Percentiles rank a stretch among this genome's conserved stretches.
Conservation (phyloP, 1,140 invertebrate genomes). For the Dinoponera quadriceps region DNA sequence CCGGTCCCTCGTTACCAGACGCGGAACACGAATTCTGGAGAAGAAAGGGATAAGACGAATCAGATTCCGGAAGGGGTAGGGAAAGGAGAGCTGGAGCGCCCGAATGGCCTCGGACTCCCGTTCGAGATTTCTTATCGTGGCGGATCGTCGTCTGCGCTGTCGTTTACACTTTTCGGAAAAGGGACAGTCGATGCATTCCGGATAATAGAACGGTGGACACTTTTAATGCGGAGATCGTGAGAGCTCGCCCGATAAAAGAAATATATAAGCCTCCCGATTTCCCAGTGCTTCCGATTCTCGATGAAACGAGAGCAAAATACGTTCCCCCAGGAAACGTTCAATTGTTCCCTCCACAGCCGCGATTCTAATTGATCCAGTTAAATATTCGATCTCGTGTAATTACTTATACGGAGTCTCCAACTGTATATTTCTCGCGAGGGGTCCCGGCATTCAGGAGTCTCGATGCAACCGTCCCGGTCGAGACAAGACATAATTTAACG, state of each 20-base stretch:
- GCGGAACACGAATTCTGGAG: slow-evolving; percentile 54
- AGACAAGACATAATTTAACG: slow-evolving; percentile 77
- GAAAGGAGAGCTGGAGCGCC: slow-evolving; percentile 23
- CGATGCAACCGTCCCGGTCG: slow-evolving; percentile 65
- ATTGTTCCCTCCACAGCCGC: slow-evolving; percentile 1
- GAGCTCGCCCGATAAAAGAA: not conserved
- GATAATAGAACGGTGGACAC: not conserved
- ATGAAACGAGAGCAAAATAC: not conserved
- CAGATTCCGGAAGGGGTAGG: slow-evolving; percentile 32
- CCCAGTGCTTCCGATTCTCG: not conserved
- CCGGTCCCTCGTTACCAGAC: slow-evolving; percentile 74
- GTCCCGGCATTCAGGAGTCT: slow-evolving; percentile 54
- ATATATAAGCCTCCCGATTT: not conserved
- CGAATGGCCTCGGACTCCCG: slow-evolving; percentile 44
- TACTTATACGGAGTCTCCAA: not conserved
- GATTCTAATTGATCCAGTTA: not conserved
- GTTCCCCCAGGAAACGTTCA: not conserved
- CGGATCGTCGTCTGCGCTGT: slow-evolving; percentile 20
- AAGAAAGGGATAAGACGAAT: slow-evolving; percentile 57
- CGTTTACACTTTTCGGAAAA: slow-evolving; percentile 47
- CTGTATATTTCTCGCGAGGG: slow-evolving; percentile 19
- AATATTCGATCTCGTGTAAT: not conserved
- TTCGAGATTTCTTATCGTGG: slow-evolving; percentile 61
- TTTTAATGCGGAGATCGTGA: not conserved
- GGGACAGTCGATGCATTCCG: not conserved